Evolutionary conservation across 53 echinoderm and acorn worm species (phyloP).

Genomic region (Temnopleurus reevesii): DNA sequence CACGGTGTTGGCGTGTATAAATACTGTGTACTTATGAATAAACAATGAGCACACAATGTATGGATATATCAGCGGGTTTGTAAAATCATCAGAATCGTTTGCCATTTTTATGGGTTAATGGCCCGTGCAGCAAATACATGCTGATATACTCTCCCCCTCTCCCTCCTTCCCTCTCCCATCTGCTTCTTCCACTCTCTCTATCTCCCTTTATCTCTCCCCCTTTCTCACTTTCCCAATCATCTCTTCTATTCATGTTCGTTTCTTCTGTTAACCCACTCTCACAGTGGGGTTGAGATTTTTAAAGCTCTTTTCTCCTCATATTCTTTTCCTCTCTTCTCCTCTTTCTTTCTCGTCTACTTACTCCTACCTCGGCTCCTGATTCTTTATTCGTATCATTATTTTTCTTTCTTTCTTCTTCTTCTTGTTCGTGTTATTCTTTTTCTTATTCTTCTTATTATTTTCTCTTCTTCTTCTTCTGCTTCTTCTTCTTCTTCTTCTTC

Average conservation of each 20-base stretch:
- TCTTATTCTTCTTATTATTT: too few species aligned
- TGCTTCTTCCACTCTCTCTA: neutral
- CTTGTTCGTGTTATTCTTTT: too few species aligned
- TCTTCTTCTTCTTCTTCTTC: too few species aligned
- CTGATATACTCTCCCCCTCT: neutral
- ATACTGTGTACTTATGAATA: conserved; percentile 3
- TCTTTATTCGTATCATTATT: neutral
- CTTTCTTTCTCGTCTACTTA: neutral
- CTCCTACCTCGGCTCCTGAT: neutral
- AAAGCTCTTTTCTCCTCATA: neutral
- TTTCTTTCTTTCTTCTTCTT: too few species aligned
- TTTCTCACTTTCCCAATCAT: neutral
- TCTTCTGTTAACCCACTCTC: neutral
- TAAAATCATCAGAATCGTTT: neutral
- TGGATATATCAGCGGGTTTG: too few species aligned
- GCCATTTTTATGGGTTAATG: neutral
- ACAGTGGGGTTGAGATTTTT: too few species aligned
- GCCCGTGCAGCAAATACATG: neutral
- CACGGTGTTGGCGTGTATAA: conserved; percentile 12
- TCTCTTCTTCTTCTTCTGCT: too few species aligned
- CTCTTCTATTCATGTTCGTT: neutral
- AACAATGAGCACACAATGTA: neutral
- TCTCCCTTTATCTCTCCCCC: neutral
- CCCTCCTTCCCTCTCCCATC: neutral
- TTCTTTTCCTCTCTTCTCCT: neutral